phyloP scores from a whole-genome alignment of 2,113 vertebrate species.

The Bungarus multicinctus region DNA sequence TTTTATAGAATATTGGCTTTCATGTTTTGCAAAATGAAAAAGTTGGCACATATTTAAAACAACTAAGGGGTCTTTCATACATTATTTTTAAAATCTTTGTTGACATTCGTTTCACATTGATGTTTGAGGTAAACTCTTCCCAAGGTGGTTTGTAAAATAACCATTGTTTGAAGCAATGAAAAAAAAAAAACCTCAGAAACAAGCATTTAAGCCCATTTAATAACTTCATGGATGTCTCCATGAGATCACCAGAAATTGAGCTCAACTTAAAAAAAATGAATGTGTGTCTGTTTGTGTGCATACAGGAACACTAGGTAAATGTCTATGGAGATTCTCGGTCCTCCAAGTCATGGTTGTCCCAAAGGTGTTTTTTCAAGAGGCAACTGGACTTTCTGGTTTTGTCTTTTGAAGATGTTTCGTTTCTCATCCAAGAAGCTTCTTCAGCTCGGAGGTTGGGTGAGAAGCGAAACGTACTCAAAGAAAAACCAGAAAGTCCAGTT shows the following conservation, averaged over 20 bases:
- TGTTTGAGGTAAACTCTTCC: background rate
- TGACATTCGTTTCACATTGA: background rate
- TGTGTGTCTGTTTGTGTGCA: background rate
- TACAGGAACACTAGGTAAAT: background rate
- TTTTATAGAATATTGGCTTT: background rate
- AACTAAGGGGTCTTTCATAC: background rate
- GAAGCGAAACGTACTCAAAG: too few relatives aligned
- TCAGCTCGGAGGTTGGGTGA: too few relatives aligned
- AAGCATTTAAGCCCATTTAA: background rate
- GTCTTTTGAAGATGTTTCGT: too few relatives aligned
- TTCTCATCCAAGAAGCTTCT: too few relatives aligned
- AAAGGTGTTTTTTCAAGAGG: too few relatives aligned
- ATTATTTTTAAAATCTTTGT: background rate
- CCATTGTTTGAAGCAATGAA: background rate
- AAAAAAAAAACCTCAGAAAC: background rate
- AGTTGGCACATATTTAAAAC: background rate
- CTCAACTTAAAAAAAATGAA: background rate
- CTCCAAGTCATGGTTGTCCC: too few relatives aligned
- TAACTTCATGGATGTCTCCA: background rate
- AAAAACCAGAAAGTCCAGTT: too few relatives aligned
- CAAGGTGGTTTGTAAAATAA: background rate
- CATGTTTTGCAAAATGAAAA: background rate
- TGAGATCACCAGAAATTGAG: background rate
- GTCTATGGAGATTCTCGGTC: too few relatives aligned
- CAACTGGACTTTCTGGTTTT: too few relatives aligned